A percentile compares a stretch with the other conserved stretches of the same genome.
Conservation (phyloP, 2,113 vertebrate species). For the Eonycteris spelaea region DNA sequence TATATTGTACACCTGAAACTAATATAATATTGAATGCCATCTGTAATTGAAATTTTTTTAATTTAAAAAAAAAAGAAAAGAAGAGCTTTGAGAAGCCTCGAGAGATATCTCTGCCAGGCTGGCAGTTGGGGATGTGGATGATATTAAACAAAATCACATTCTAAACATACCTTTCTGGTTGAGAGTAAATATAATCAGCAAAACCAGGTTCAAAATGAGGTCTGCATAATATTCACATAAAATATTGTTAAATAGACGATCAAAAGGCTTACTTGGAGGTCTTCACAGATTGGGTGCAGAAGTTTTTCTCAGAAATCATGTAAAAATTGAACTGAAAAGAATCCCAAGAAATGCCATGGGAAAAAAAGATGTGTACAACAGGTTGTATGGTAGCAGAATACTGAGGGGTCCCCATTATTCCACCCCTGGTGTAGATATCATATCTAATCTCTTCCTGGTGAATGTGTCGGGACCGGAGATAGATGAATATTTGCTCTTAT, state of each 20-base stretch:
- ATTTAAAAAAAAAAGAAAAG: not conserved
- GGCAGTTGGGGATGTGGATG: not conserved
- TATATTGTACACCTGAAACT: not conserved
- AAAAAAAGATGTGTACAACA: not conserved
- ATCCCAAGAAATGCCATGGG: not conserved
- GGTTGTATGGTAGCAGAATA: not conserved
- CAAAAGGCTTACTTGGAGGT: not conserved
- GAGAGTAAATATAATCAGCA: not conserved
- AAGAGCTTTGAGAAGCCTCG: not conserved
- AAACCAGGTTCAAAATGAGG: not conserved
- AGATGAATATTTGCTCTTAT: not conserved
- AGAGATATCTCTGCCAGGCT: not conserved
- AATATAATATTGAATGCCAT: not conserved
- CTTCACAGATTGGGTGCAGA: not conserved
- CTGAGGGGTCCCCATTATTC: too few relatives aligned
- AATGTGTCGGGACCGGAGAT: accelerated
- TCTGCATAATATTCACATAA: not conserved
- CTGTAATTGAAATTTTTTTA: not conserved
- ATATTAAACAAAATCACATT: conserved; percentile 15
- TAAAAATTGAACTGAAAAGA: not conserved
- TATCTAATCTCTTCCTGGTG: not conserved
- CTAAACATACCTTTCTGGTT: not conserved
- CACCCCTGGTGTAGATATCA: not conserved
- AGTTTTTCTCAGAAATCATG: not conserved
- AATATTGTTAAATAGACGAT: not conserved